A percentile compares a stretch with the other conserved stretches of the same genome.
These are phyloP conservation scores for Chiloscyllium punctatum DNA, from an alignment of 2,797 vertebrate species.

Conservation along the genomic window DNA sequence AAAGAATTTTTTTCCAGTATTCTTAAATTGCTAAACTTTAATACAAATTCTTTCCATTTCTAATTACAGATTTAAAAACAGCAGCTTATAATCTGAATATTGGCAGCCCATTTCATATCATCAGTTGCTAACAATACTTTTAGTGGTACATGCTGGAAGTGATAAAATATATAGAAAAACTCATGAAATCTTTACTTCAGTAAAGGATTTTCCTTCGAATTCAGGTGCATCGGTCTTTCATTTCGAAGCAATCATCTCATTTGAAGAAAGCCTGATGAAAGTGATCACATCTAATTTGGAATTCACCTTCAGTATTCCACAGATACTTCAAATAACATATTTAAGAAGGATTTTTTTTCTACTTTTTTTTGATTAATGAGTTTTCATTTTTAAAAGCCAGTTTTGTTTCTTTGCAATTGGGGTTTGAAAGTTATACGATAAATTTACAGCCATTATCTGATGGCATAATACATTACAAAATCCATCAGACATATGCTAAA, in stretches of 20 bases:
- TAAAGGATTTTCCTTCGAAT: slow-evolving; percentile 15
- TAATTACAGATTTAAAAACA: slow-evolving; percentile 35
- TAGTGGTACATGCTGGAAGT: slow-evolving; percentile 34
- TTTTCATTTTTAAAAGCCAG: not conserved
- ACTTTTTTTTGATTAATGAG: not conserved
- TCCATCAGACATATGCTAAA: slow-evolving; percentile 14
- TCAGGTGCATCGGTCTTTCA: not conserved
- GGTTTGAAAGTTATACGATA: not conserved
- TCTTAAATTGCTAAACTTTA: not conserved
- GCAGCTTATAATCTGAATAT: slow-evolving; percentile 11
- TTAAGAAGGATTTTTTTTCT: not conserved
- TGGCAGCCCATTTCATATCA: slow-evolving; percentile 24
- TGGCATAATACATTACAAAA: not conserved
- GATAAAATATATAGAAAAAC: slow-evolving; percentile 10
- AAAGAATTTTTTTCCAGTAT: slow-evolving; percentile 12
- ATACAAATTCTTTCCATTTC: slow-evolving; percentile 24
- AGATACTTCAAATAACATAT: not conserved
- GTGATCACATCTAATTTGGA: not conserved
- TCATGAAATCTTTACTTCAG: not conserved
- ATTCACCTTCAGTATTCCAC: slow-evolving; percentile 3
- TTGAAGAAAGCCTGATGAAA: slow-evolving; percentile 10
- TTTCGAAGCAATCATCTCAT: not conserved
- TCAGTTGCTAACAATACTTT: slow-evolving; percentile 8
- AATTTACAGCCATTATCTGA: not conserved
- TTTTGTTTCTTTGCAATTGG: slow-evolving; percentile 13